Evolutionary conservation across 1,140 invertebrate genomes (phyloP).

Genomic region (Diplogasteroides magnus): DNA sequence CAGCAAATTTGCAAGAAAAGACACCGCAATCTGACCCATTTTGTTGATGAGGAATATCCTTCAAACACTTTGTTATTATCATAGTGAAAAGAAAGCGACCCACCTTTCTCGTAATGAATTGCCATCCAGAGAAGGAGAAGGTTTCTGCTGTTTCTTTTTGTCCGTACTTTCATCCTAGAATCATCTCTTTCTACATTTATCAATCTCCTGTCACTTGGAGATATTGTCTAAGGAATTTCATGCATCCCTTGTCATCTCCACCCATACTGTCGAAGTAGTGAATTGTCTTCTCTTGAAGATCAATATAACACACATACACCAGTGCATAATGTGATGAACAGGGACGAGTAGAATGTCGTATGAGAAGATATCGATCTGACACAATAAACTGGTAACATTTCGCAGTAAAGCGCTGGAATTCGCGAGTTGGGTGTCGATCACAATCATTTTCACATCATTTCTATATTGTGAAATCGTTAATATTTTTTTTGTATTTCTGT

Average conservation of each 20-base stretch:
- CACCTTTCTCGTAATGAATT: conserved; percentile 25
- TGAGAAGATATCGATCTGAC: conserved; percentile 72
- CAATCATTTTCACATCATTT: too few species aligned
- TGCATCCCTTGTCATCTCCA: too few species aligned
- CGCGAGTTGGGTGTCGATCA: too few species aligned
- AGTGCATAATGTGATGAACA: conserved; percentile 83
- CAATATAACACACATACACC: conserved; percentile 85
- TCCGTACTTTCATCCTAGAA: conserved; percentile 75
- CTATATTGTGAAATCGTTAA: too few species aligned
- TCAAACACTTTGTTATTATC: conserved; percentile 23
- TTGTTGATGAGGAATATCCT: conserved; percentile 86
- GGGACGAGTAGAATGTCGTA: conserved; percentile 79
- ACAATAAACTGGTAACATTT: conserved; percentile 77
- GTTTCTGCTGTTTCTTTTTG: conserved; percentile 74
- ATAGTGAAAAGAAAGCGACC: conserved; percentile 15
- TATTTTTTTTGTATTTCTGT: too few species aligned
- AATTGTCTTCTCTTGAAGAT: conserved; percentile 72
- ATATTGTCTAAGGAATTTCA: too few species aligned
- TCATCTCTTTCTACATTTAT: too few species aligned
- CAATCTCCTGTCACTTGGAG: too few species aligned
- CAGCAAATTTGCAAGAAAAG: conserved; percentile 78
- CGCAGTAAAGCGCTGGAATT: too few species aligned
- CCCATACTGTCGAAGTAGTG: conserved; percentile 90
- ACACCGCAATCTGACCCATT: conserved; percentile 96
- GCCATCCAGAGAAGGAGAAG: conserved; percentile 71